phyloP scores from a whole-genome alignment of 2,797 vertebrate species.

The Sebastes miniatus region DNA sequence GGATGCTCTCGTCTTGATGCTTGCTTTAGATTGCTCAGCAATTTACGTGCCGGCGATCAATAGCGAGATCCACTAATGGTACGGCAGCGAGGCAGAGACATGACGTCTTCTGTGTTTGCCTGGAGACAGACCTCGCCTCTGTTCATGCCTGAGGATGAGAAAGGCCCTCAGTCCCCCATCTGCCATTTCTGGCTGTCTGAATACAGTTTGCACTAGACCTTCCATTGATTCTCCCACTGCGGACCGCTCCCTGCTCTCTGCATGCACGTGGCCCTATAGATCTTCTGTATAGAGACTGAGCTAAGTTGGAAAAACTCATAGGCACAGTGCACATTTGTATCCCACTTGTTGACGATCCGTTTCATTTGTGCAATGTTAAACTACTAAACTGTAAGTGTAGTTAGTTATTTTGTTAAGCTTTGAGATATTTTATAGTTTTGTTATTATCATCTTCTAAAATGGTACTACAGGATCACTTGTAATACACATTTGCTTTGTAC shows the following conservation, averaged over 20 bases:
- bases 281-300: background rate
- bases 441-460: background rate
- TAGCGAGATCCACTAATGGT: constrained; percentile 79
- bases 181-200: constrained; percentile 44
- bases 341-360: constrained; percentile 21
- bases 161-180: constrained; percentile 67
- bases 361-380: background rate
- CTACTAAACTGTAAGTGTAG: background rate
- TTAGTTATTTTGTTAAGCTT: background rate
- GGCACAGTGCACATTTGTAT: background rate
- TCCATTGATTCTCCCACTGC: constrained; percentile 45
- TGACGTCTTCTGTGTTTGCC: constrained; percentile 67
- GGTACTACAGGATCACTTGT: no score
- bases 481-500: background rate
- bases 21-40: constrained; percentile 70
- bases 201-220: constrained; percentile 27
- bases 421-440: background rate
- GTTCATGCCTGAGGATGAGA: constrained; percentile 67
- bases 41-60: constrained; percentile 64
- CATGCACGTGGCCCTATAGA: constrained; percentile 5
- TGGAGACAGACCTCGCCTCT: constrained; percentile 68
- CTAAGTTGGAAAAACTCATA: background rate
- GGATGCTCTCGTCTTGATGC: constrained; percentile 38
- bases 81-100: constrained; percentile 59
- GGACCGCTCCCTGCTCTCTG: constrained; percentile 11